phyloP scores from a whole-genome alignment of 2,113 vertebrate genomes.

The Sturnira hondurensis region DNA sequence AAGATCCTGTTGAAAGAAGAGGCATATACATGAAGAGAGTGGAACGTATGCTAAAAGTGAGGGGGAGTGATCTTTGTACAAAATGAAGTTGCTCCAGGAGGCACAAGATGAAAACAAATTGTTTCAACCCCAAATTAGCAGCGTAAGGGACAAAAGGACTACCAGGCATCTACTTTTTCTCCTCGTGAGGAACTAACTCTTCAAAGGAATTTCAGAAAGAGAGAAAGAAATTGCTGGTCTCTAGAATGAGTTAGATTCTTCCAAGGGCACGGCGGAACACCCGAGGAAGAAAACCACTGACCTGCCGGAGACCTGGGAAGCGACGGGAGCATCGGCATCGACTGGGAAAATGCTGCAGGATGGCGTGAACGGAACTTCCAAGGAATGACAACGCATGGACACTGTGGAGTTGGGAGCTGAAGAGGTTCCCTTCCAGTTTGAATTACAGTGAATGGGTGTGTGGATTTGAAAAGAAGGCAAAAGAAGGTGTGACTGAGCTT shows the following conservation, averaged over 20 bases:
- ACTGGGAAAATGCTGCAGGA: not conserved
- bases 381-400: not conserved
- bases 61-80: not conserved
- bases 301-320: not conserved
- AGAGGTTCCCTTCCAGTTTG: not conserved
- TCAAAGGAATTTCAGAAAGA: conserved; percentile 83
- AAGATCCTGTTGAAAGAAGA: not conserved
- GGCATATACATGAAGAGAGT: not conserved
- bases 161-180: not conserved
- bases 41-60: not conserved
- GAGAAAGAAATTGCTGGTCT: conserved; percentile 85
- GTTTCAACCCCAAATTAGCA: not conserved
- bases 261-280: conserved; percentile 88
- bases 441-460: not conserved
- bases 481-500: not conserved
- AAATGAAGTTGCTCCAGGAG: not conserved
- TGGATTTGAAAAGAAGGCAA: not conserved
- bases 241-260: conserved; percentile 84
- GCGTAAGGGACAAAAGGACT: not conserved
- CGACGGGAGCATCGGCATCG: not conserved
- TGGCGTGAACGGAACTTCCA: not conserved
- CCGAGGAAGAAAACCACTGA: conserved; percentile 96
- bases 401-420: not conserved
- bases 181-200: not conserved
- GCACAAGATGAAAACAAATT: not conserved